Base-by-base conservation (phyloP, 2,113 vertebrate genomes). In the Capricornis sumatraensis region DNA sequence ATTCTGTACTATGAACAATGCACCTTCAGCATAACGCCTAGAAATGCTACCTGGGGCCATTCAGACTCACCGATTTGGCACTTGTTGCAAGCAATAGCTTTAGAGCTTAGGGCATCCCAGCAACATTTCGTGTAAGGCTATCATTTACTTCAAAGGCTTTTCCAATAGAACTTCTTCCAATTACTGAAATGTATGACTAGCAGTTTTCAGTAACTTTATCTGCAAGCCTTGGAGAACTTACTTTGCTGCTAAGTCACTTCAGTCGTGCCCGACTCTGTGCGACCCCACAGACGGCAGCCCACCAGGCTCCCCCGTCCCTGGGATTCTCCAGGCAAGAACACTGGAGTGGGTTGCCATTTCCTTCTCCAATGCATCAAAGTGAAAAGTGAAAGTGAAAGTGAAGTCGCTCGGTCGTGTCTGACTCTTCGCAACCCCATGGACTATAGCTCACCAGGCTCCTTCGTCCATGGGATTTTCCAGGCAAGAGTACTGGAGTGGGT, bases 141-240 rank as follows among this genome's bases (percentile, higher is more conserved):
- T 40, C 87, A 58, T 94, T 71, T 95, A 82, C 74, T 94, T 94
- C 85, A 94, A 96, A 95, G 91, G 55, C 50, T 93, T 94, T 83
- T 89, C 79, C 53, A 92, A 83, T 6, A 94, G 62, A 84, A 91
- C 40, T 84, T 94, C 60, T 95, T 60, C 33, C 36, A 90, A 53
- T 62, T 52, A 36, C 30, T 87, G 74, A 93, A 47, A 89, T 52
- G 74, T 52, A 25, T 88, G 64, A 62, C 40, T 88, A 92, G 57
- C 76, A 55, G 47, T 74, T 87, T 58, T 50, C 53, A 78, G 25
- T 50, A 88, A 91, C 30, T 74, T 47, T 82, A 81, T 23, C 30
- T 57, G 43, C 36, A 58, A 62, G 40, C 82, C 36, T 88, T 64
- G 13, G 16, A 36, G 30, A 95, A 88, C 28, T 82, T 92, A 71